A percentile compares a stretch with the other conserved stretches of the same genome.
Evolutionary conservation across 2,113 vertebrate genomes (phyloP).

Genomic region (Potamarius usumacintae): DNA sequence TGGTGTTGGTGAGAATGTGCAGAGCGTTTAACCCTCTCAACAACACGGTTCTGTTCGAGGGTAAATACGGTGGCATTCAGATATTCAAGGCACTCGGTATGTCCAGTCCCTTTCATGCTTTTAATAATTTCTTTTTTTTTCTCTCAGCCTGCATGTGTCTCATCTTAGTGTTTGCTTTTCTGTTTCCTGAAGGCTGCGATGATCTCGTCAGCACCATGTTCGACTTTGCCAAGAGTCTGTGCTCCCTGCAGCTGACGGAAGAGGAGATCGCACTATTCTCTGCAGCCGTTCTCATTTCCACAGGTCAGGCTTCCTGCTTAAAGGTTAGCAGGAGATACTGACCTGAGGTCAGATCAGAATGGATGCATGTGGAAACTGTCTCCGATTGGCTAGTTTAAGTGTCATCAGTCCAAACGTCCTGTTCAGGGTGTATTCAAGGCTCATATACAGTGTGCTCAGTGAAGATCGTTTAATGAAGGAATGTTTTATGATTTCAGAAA

Average conservation of each 20-base stretch:
- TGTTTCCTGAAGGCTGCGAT: constrained; percentile 83
- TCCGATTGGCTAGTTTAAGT: not conserved
- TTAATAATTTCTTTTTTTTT: not conserved
- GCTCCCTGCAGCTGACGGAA: constrained; percentile 94
- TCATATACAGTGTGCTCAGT: not conserved
- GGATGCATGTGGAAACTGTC: not conserved
- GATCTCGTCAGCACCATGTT: constrained; percentile 96
- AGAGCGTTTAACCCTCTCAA: constrained; percentile 98
- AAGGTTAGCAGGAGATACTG: not conserved
- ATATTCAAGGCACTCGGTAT: constrained; percentile 98
- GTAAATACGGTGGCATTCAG: constrained; percentile 98
- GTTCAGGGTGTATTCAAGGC: not conserved
- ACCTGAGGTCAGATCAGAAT: not conserved
- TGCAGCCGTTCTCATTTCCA: constrained; percentile 96
- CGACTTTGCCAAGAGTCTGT: constrained; percentile 98
- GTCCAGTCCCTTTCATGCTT: constrained; percentile 1
- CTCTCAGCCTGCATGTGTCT: not conserved
- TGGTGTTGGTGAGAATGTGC: constrained; percentile 98
- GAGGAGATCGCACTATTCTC: constrained; percentile 98
- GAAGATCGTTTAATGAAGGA: not conserved
- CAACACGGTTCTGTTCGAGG: constrained; percentile 99
- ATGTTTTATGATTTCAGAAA: not conserved
- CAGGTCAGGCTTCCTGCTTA: constrained; percentile 78
- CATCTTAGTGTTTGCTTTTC: not conserved
- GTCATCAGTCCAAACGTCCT: not conserved